Conservation (phyloP, 2,113 vertebrate species). For the Hylia prasina region DNA sequence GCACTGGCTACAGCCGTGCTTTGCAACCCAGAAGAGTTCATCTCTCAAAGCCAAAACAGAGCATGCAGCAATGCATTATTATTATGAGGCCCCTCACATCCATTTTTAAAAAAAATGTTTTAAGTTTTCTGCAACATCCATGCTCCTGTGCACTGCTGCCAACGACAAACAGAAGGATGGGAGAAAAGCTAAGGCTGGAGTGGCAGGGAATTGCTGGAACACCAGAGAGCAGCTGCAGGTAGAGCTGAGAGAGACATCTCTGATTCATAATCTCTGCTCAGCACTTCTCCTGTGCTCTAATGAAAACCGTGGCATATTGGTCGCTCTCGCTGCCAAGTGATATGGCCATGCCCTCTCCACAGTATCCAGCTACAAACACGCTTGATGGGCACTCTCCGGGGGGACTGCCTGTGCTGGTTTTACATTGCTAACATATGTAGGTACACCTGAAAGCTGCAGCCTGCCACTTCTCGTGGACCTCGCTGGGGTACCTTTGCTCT, state of each 20-base stretch:
- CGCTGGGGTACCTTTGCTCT: slow-evolving; percentile 79
- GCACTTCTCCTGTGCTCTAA: slow-evolving; percentile 71
- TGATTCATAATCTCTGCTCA: slow-evolving; percentile 57
- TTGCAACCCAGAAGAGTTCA: fast-evolving
- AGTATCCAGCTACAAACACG: slow-evolving; percentile 85
- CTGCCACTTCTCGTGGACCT: slow-evolving; percentile 70
- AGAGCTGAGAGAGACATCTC: slow-evolving; percentile 26
- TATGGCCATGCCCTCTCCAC: slow-evolving; percentile 86
- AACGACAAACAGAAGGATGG: neutral
- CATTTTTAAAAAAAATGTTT: neutral
- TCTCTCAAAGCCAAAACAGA: neutral
- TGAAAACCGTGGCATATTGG: slow-evolving; percentile 90
- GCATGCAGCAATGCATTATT: neutral
- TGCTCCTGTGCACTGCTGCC: neutral
- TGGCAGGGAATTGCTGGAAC: neutral
- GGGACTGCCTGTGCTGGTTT: slow-evolving; percentile 75
- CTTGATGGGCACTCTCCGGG: slow-evolving; percentile 80
- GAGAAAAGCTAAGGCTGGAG: neutral
- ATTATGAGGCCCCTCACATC: too few species aligned
- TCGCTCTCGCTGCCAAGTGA: slow-evolving; percentile 83
- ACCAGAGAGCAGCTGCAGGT: neutral
- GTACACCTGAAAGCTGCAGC: slow-evolving; percentile 82
- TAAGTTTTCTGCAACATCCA: neutral
- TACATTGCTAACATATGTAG: slow-evolving; percentile 88
- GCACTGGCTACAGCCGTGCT: fast-evolving